These are phyloP conservation scores for Catharus bicknelli DNA, from an alignment of 2,113 vertebrate species.

Conservation along the genomic window DNA sequence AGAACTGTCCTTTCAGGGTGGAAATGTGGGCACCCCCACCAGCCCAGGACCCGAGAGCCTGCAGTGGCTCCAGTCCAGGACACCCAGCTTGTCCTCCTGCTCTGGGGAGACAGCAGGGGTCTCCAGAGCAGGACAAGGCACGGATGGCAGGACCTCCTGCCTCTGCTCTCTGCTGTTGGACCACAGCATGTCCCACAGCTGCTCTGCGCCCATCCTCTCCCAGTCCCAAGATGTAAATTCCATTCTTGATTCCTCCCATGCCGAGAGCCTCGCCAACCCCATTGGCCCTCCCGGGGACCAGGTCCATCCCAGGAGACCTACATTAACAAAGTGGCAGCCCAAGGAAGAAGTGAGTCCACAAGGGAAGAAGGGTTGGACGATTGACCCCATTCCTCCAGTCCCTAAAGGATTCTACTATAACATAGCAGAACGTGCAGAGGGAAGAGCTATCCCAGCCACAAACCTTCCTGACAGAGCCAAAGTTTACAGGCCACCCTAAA, in stretches of 20 bases:
- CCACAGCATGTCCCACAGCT: accelerated
- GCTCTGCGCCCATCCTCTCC: not conserved
- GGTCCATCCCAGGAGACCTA: not conserved
- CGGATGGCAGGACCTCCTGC: not conserved
- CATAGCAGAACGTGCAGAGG: accelerated
- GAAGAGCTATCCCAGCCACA: not conserved
- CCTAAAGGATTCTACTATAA: not conserved
- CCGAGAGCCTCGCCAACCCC: not conserved
- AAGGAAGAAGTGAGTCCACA: not conserved
- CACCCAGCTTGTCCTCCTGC: not conserved
- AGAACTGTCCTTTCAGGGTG: not conserved
- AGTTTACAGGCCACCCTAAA: not conserved
- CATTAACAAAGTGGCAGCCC: not conserved
- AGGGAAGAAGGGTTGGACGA: accelerated
- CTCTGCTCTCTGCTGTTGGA: not conserved
- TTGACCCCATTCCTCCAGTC: not conserved
- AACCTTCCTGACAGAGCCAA: not conserved
- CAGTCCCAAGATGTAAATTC: slow-evolving; percentile 5
- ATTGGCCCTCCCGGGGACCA: not conserved
- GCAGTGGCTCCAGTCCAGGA: not conserved
- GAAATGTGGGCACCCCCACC: not conserved
- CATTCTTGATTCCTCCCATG: not conserved
- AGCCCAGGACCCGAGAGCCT: not conserved
- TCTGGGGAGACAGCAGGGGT: too few species aligned
- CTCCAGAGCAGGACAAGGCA: too few species aligned